A percentile compares a stretch with the other conserved stretches of the same genome.
phyloP scores from a whole-genome alignment of 1,140 invertebrate species.

The Drosophila paulistorum region DNA sequence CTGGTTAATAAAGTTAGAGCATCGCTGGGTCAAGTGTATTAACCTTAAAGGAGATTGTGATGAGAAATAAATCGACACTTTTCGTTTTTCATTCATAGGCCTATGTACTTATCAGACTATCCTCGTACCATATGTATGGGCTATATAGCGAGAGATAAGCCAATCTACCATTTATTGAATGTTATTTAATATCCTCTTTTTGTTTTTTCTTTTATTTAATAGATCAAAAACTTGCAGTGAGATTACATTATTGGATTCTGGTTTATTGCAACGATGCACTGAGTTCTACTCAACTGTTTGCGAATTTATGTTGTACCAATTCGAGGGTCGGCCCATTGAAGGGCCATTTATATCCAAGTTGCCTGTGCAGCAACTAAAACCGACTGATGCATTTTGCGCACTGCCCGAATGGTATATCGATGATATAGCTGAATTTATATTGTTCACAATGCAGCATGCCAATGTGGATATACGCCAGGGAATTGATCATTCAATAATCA shows the following conservation, averaged over 20 bases:
- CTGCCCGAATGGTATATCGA: slow-evolving; percentile 98
- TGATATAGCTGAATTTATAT: slow-evolving; percentile 97
- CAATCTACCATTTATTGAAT: too few relatives aligned
- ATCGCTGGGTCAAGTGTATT: too few relatives aligned
- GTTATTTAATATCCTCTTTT: neutral
- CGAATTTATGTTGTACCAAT: slow-evolving; percentile 88
- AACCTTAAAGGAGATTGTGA: too few relatives aligned
- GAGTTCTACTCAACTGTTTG: slow-evolving; percentile 94
- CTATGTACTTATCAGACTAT: too few relatives aligned
- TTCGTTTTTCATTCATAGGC: too few relatives aligned
- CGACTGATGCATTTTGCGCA: slow-evolving; percentile 91
- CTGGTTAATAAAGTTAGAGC: too few relatives aligned
- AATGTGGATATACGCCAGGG: slow-evolving; percentile 91
- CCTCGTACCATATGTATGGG: too few relatives aligned
- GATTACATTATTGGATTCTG: slow-evolving; percentile 92
- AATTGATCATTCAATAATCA: slow-evolving; percentile 92
- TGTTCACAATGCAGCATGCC: slow-evolving; percentile 94
- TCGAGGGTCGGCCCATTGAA: slow-evolving; percentile 84
- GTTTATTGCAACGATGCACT: slow-evolving; percentile 90
- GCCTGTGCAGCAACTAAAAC: slow-evolving; percentile 85
- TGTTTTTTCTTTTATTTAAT: slow-evolving; percentile 20
- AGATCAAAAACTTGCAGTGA: slow-evolving; percentile 94
- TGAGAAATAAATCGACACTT: too few relatives aligned
- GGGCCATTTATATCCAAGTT: slow-evolving; percentile 81
- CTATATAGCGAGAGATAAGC: too few relatives aligned